Evolutionary conservation across 2,888 invertebrate species (phyloP).

Genomic region (Andrena dorsata): DNA sequence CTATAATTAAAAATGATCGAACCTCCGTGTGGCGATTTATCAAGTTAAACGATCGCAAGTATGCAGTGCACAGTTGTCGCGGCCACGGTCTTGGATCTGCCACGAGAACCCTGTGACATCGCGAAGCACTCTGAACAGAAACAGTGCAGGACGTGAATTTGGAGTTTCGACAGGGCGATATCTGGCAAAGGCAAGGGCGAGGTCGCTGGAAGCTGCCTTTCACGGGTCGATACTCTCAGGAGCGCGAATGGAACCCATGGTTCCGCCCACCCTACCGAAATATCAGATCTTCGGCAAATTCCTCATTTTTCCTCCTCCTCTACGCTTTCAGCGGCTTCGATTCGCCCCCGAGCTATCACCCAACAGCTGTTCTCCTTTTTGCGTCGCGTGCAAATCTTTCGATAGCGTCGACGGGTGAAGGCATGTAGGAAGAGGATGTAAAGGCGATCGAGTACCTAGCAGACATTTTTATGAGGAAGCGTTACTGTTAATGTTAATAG

Average conservation of each 20-base stretch:
- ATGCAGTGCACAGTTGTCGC: background rate
- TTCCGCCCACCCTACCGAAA: conserved; percentile 66
- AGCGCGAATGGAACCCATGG: conserved; percentile 60
- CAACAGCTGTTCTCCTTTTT: background rate
- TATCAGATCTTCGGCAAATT: conserved; percentile 56
- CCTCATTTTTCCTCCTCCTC: conserved; percentile 14
- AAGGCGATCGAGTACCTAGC: background rate
- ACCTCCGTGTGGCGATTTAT: too few species aligned
- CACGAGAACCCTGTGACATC: background rate
- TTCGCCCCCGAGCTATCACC: background rate
- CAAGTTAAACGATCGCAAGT: background rate
- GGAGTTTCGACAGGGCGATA: conserved; percentile 49
- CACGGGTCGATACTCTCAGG: conserved; percentile 75
- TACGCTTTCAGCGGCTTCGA: background rate
- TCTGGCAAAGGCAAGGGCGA: conserved; percentile 59
- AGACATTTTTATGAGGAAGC: too few species aligned
- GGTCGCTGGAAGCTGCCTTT: conserved; percentile 74
- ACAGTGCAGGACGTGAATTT: conserved; percentile 27
- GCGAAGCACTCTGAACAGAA: background rate
- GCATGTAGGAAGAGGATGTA: too few species aligned
- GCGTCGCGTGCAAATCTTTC: background rate
- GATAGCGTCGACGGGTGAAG: background rate
- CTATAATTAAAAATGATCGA: background rate
- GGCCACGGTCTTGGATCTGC: background rate
- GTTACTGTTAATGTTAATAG: too few species aligned